phyloP scores from a whole-genome alignment of 37 sponge, comb jelly and placozoan species.

The Lycopodina hypogea region DNA sequence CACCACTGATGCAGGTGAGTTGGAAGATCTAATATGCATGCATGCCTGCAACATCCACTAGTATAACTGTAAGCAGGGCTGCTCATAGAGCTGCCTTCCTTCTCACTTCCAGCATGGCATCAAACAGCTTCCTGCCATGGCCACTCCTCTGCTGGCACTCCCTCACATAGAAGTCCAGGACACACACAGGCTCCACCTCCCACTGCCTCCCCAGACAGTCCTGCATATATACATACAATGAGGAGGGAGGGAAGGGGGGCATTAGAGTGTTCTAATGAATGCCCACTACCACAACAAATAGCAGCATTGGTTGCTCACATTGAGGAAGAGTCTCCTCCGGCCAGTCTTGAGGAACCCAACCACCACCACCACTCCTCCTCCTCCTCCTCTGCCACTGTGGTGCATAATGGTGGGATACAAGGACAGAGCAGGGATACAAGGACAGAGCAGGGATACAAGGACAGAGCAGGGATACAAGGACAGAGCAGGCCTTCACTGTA shows the following conservation, averaged over 20 bases:
- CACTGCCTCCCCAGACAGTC: constrained; percentile 52
- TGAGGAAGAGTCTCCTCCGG: constrained; percentile 75
- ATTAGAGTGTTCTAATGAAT: neutral
- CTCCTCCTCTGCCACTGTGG: constrained; percentile 53
- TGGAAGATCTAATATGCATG: too few species aligned
- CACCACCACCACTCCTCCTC: too few species aligned
- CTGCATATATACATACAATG: constrained; percentile 23
- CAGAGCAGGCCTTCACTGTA: too few species aligned
- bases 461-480: too few species aligned
- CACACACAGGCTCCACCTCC: constrained; percentile 83
- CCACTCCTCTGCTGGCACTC: constrained; percentile 89
- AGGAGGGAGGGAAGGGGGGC: neutral
- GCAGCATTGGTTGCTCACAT: neutral
- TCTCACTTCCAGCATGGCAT: constrained; percentile 78
- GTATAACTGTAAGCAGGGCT: too few species aligned
- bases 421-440: too few species aligned
- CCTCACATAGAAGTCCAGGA: constrained; percentile 96
- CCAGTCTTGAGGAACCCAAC: constrained; percentile 92
- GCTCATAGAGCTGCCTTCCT: too few species aligned
- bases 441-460: too few species aligned
- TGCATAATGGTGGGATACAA: too few species aligned
- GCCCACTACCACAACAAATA: neutral
- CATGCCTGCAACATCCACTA: too few species aligned
- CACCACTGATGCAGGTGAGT: too few species aligned
- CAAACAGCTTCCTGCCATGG: constrained; percentile 84